phyloP scores from a whole-genome alignment of 2,113 vertebrate species.

The Circaetus cinerascens region DNA sequence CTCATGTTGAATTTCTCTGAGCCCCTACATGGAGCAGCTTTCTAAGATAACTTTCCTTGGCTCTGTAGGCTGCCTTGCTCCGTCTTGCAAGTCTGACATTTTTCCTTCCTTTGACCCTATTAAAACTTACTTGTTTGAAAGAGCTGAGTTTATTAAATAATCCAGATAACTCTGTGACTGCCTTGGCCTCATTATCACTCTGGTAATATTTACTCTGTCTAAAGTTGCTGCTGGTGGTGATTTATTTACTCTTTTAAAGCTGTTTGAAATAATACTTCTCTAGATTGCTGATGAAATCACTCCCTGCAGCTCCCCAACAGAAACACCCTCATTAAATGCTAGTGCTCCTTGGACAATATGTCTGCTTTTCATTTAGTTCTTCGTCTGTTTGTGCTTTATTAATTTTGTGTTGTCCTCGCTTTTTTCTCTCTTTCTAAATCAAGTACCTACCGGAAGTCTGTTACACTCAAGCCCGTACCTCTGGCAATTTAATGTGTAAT shows the following conservation, averaged over 20 bases:
- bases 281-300: background rate
- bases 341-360: background rate
- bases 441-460: background rate
- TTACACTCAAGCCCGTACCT: background rate
- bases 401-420: background rate
- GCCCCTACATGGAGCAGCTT: background rate
- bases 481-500: background rate
- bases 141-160: background rate
- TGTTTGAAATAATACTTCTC: background rate
- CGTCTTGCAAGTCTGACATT: background rate
- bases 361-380: constrained; percentile 3
- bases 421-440: background rate
- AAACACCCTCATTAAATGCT: background rate
- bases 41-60: background rate
- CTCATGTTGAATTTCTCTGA: background rate
- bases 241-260: background rate
- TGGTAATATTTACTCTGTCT: background rate
- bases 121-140: background rate
- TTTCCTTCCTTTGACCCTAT: background rate
- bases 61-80: background rate
- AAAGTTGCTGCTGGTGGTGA: background rate
- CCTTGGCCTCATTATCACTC: background rate
- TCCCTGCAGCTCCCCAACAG: background rate
- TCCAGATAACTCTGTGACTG: background rate
- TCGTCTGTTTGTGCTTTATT: constrained; percentile 9